phyloP scores from a whole-genome alignment of 2,113 vertebrate species.

The Ictalurus furcatus region DNA sequence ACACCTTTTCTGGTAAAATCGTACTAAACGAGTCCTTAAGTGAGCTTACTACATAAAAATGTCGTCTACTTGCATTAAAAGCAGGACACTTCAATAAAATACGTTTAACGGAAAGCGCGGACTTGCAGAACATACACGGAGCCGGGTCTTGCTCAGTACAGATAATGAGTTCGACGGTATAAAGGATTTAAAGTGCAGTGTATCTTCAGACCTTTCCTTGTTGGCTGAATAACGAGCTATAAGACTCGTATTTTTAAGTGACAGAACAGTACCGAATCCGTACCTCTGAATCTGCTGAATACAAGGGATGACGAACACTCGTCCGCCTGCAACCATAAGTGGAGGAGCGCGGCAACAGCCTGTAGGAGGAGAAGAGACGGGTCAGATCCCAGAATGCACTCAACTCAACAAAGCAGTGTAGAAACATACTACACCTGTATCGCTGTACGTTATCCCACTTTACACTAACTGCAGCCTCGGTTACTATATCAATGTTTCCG shows the following conservation, averaged over 20 bases:
- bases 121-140: too few species aligned
- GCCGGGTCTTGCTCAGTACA: not conserved
- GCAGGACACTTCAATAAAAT: too few species aligned
- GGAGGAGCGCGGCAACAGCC: conserved; percentile 87
- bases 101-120: too few species aligned
- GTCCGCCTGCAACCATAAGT: conserved; percentile 88
- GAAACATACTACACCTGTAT: not conserved
- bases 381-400: not conserved
- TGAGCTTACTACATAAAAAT: too few species aligned
- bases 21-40: too few species aligned
- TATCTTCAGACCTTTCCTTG: not conserved
- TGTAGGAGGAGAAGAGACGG: conserved; percentile 52
- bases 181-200: not conserved
- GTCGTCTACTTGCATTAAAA: too few species aligned
- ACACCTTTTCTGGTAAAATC: too few species aligned
- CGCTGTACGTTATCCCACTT: not conserved
- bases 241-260: not conserved
- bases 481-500: not conserved
- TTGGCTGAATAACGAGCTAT: not conserved
- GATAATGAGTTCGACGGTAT: not conserved
- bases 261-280: not conserved
- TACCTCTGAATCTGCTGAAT: conserved; percentile 90
- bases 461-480: too few species aligned
- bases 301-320: conserved; percentile 88
- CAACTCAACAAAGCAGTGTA: not conserved